Conservation (phyloP, 2,888 invertebrate species). For the Macrophya alboannulata region DNA sequence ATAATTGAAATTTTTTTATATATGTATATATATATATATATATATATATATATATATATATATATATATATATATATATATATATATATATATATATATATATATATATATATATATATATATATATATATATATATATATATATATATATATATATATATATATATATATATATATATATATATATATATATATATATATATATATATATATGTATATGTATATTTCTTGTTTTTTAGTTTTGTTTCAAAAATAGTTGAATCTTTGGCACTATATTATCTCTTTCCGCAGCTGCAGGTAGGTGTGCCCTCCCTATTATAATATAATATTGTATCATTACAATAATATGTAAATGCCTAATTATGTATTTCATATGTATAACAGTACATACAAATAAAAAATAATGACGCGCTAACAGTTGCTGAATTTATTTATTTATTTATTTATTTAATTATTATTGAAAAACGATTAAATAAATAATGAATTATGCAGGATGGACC, state of each 20-base stretch:
- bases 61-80: background rate
- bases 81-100: background rate
- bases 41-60: background rate
- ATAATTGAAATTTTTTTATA: background rate
- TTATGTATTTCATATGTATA: background rate
- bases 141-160: background rate
- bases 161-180: too few relatives aligned
- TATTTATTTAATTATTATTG: background rate
- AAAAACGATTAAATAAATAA: background rate
- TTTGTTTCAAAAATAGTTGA: constrained; percentile 35
- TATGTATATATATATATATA: too few relatives aligned
- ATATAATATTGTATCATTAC: constrained; percentile 17
- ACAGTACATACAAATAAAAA: background rate
- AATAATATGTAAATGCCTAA: background rate
- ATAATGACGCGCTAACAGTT: background rate
- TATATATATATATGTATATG: background rate
- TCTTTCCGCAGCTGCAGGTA: constrained; percentile 7
- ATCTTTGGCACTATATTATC: constrained; percentile 26
- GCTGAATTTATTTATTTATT: background rate
- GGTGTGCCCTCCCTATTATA: background rate
- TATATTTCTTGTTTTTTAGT: background rate
- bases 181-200: too few relatives aligned
- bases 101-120: background rate
- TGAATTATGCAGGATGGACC: too few relatives aligned
- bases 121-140: too few relatives aligned